Evolutionary conservation across 2,888 invertebrate species (phyloP), one percentile per base, ranked within the genome.

Genomic region (Leucoma salicis): DNA sequence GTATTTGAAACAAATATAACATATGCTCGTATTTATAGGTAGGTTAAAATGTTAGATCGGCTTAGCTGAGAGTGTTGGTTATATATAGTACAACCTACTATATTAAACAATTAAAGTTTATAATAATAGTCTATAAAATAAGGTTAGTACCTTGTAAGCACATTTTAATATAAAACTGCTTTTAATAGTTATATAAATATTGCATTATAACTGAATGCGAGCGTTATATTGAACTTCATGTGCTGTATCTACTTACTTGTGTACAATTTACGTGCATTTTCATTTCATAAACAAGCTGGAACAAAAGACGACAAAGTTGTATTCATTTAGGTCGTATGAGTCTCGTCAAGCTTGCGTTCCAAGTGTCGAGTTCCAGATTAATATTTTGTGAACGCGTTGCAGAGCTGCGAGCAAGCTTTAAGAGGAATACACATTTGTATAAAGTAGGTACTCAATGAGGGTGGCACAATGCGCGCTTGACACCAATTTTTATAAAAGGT

Each of bases 301-400:
- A 79, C 75, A 78, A 78, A 78, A 76, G 70, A 65, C 71, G 62
- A 70, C 70, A 68, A 67, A 64, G 66, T 73, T 68, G 70, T 71
- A 70, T 70, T 76, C 74, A 78, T 80, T 76, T 74, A 63, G 75
- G 78, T 76, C 77, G 69, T 65, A 59, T 64, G 56, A 61, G 62
- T 57, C 60, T 71, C 71, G 70, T 69, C 65, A 63, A 55, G 63
- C 55, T 54, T 54, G 53, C 63, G 63, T 64, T 63, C 50, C 60
- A 63, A 70, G 76, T 70, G 68, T 78, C 69, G 62, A 66, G 66
- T 78, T 78, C 62, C 72, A 75, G 76, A 78, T 78, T 79, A 75
- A 76, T 72, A 74, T 76, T 78, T 72, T 60, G 70, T 64, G 63
- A 64, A 53, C 55, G 59, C 47, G 55, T 52, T 55, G 35, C 36